Conservation (phyloP, 2,113 vertebrate species). For the Bettongia penicillata region DNA sequence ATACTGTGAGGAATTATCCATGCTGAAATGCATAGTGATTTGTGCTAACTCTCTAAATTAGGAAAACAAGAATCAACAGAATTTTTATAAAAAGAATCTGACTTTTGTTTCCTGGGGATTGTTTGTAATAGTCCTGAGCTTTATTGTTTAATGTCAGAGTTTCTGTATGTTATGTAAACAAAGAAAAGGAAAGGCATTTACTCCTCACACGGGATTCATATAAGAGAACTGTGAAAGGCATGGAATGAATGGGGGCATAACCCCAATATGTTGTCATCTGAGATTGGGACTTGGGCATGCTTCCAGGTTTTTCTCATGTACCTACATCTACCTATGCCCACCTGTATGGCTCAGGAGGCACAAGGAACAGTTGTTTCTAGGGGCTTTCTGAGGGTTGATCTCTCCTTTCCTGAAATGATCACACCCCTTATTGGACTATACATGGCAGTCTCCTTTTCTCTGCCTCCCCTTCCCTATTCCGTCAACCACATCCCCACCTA, state of each 20-base stretch:
- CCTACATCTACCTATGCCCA: neutral
- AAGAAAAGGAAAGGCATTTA: neutral
- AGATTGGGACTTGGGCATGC: neutral
- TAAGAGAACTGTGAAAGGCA: neutral
- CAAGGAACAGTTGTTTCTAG: neutral
- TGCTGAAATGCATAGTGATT: constrained; percentile 26
- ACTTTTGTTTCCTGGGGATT: neutral
- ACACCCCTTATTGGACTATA: no score
- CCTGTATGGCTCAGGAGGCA: neutral
- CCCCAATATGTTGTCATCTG: neutral
- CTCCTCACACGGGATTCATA: neutral
- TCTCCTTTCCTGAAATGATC: neutral
- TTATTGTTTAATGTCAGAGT: neutral
- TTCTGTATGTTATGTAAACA: neutral
- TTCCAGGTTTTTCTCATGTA: neutral
- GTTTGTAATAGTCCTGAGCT: neutral
- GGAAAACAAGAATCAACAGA: constrained; percentile 11
- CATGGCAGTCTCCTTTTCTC: no score
- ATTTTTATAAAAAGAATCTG: neutral
- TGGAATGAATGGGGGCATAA: neutral
- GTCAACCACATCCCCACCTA: no score
- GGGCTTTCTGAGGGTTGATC: neutral
- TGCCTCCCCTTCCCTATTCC: no score
- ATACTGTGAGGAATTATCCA: neutral
- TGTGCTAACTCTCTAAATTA: neutral